Evolutionary conservation across 23 tunicate species (phyloP), one percentile per base, ranked within the genome.

Genomic region (Halocynthia roretzi): DNA sequence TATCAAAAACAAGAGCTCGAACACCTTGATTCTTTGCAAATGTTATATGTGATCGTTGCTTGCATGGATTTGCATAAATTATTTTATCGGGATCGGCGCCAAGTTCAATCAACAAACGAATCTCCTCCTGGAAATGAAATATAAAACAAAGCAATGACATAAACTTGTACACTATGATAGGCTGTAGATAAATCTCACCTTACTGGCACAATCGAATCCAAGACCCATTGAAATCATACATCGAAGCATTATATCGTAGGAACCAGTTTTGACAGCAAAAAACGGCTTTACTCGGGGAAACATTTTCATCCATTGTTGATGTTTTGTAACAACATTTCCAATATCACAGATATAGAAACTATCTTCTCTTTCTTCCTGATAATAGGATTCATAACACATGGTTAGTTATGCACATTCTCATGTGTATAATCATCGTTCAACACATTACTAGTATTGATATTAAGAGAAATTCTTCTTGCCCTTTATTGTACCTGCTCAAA

Each of bases 61-160:
- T 92, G 87, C 98, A 92, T 67, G 98, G 98, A 70, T 92, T 86
- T 7, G 98, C 98, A 75, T 61, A 92, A 18, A 92, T 86, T 40
- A 92, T 92, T 60, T 75, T 72, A 23, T 86, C 84, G 5, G 98
- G 92, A 14, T 61, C 15, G 48, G 82, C 98, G 72, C 92, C 92
- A 57, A 92, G 85, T 7, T 56, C 57, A 19, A 82, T 76, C 87
- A 87, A 53, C 72, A 63, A 82, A 8, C 57, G 72, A 60, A 87
- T 80, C 78, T 87, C 94, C 21, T 69, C 70, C 94, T 87, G 53
- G 11, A 67, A 68, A 31, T 31, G 44, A 4, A 31, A 31, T 31
- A 31, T 31, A 1, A 31, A 31, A 31, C 44, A 31, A 31, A 31
- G 44, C 44, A 31, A 31, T 31, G 4, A 31, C 44, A 31, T 31